phyloP scores from a whole-genome alignment of 2,888 invertebrate genomes.

The Metopia argyrocephala region DNA sequence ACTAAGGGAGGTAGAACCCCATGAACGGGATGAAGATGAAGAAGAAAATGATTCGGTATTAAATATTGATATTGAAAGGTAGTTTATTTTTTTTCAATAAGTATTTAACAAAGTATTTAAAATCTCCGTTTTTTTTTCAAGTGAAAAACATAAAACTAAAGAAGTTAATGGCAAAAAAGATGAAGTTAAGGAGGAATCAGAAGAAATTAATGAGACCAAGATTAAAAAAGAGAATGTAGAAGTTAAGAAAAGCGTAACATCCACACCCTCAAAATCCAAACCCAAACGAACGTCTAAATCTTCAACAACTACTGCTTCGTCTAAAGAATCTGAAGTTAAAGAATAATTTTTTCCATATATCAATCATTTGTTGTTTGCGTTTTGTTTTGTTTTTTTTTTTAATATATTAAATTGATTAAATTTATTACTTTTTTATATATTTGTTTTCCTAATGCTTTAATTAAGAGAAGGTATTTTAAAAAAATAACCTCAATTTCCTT shows the following conservation, averaged over 20 bases:
- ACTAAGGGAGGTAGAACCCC: constrained; percentile 83
- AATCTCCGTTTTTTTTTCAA: constrained; percentile 49
- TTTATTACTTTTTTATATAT: neutral
- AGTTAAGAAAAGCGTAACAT: constrained; percentile 28
- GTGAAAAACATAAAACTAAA: constrained; percentile 80
- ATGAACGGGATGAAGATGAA: constrained; percentile 84
- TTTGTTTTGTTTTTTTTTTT: constrained; percentile 1
- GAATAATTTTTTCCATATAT: constrained; percentile 31
- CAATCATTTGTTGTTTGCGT: constrained; percentile 19
- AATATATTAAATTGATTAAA: neutral
- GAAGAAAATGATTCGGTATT: constrained; percentile 82
- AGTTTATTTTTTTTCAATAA: constrained; percentile 12
- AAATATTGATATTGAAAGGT: constrained; percentile 80
- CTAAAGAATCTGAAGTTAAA: constrained; percentile 55
- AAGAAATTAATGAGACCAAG: constrained; percentile 14
- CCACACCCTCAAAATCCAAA: constrained; percentile 44
- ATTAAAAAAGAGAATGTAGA: neutral
- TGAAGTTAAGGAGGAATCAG: constrained; percentile 56
- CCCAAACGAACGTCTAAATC: constrained; percentile 38
- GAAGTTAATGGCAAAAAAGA: constrained; percentile 72
- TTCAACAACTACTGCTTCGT: neutral
- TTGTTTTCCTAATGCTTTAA: too few relatives aligned
- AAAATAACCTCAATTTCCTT: too few relatives aligned
- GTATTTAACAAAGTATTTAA: neutral
- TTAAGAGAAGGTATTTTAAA: too few relatives aligned